Percentiles rank a stretch among this genome's conserved stretches.
Conservation (phyloP, 1,140 invertebrate species). For the Bombus impatiens region DNA sequence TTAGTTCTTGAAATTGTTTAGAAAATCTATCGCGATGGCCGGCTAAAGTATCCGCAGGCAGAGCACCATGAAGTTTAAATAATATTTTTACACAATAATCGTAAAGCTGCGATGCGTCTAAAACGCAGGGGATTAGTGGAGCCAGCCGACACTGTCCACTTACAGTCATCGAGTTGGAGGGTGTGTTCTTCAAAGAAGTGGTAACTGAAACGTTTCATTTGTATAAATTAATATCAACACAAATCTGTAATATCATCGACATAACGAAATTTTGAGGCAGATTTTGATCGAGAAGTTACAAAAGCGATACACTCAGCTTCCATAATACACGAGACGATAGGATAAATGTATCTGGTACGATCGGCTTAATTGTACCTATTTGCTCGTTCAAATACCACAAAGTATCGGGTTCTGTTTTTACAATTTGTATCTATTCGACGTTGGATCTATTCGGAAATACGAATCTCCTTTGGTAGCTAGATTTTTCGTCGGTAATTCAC, state of each 20-base stretch:
- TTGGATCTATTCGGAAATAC: neutral
- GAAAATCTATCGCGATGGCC: constrained; percentile 96
- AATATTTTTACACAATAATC: constrained; percentile 98
- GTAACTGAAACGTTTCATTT: constrained; percentile 88
- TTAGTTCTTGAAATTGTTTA: constrained; percentile 94
- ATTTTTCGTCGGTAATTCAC: neutral
- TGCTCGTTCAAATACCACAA: neutral
- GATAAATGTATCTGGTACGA: neutral
- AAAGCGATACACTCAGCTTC: neutral
- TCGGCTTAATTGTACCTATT: neutral
- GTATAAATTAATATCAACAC: constrained; percentile 7
- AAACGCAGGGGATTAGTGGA: constrained; percentile 98
- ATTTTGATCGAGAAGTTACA: neutral
- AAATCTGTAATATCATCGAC: neutral
- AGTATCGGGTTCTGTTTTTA: neutral
- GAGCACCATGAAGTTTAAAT: constrained; percentile 95
- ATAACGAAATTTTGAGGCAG: constrained; percentile 5
- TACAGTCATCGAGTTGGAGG: constrained; percentile 98
- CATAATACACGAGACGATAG: neutral
- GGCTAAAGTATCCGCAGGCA: constrained; percentile 94
- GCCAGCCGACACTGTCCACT: constrained; percentile 97
- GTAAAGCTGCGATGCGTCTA: constrained; percentile 98
- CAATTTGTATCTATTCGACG: neutral
- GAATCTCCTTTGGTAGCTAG: neutral
- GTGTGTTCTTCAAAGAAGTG: constrained; percentile 95